Evolutionary conservation across 2,113 vertebrate species (phyloP), one percentile per base, ranked within the genome.

Genomic region (Solenodon paradoxus): DNA sequence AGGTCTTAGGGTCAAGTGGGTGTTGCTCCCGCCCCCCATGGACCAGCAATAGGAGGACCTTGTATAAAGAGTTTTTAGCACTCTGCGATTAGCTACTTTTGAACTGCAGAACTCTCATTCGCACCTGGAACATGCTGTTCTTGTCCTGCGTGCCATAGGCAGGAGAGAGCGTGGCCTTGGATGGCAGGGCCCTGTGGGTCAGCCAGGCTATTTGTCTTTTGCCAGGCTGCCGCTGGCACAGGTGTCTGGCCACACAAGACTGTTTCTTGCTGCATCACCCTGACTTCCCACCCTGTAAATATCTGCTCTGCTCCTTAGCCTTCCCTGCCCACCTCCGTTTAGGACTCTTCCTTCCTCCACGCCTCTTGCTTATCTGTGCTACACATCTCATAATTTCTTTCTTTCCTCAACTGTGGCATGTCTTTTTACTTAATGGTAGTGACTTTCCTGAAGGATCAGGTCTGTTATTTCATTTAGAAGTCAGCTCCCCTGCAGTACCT

Each of bases 361-460:
- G 20, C 61, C 42, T 82, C 57, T 93, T 9, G 26, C 64, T 71
- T 32, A 1, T 74, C n/a, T 63, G 12, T 61, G n/a, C n/a, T 32
- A 5, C 12, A 19, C 8, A 7, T 32, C 68, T 84, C 57, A 19
- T 40, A 24, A 42, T 55, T 82, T 80, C 28, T 68, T 19, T 51
- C 9, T 68, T 13, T 7, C 49, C 53, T 97, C 47, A 55, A 9
- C 40, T 30, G 19, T 57, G 61, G n/a, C 57, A 19, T 68, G 57
- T 51, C 38, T 55, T 94, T 92, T 92, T 94, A 63, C 75, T 72
- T 72, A 90, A 63, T 92, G 63, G 55, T 61, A 49, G 45, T 83
- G 64, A 19, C 16, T 95, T 95, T 79, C 53, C 64, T 38, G 7
- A 49, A 72, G 80, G 53, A 38, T 38, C 38, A 30, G 42, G 10